Conservation (phyloP, 2,888 invertebrate genomes). For the Zhuqinia jingwanae region DNA sequence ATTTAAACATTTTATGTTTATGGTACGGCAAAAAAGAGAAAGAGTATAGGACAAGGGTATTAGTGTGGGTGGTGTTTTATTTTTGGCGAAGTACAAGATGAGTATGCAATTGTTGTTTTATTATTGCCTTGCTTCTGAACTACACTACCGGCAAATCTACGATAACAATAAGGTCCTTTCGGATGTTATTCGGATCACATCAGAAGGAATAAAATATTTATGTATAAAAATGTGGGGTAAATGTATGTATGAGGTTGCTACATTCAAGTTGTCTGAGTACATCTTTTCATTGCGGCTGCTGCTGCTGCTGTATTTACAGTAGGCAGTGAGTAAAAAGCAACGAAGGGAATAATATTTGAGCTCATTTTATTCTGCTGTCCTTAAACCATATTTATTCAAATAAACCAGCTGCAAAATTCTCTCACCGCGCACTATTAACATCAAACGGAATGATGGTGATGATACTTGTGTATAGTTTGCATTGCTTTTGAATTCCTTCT, state of each 20-base stretch:
- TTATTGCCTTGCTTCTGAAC: neutral
- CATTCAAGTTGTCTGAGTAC: no score
- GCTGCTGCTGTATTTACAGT: neutral
- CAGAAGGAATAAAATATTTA: constrained; percentile 32
- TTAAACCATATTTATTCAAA: constrained; percentile 20
- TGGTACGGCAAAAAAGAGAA: no score
- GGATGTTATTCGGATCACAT: no score
- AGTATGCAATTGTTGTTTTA: constrained; percentile 1
- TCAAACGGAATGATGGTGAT: no score
- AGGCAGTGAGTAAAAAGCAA: no score
- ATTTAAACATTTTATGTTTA: no score
- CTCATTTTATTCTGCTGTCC: neutral
- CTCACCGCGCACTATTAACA: constrained; percentile 31
- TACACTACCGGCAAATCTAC: neutral
- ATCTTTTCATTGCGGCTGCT: neutral
- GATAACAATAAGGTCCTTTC: constrained; percentile 14
- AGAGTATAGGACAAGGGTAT: no score
- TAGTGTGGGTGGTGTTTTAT: no score
- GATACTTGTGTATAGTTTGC: constrained; percentile 2
- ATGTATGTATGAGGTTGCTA: neutral
- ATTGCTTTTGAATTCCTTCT: neutral
- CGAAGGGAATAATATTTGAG: no score
- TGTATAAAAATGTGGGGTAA: constrained; percentile 8
- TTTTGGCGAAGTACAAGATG: neutral
- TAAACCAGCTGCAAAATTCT: constrained; percentile 35